Base-by-base conservation (phyloP, 2,797 vertebrate genomes). In the Lepilemur septentrionalis region DNA sequence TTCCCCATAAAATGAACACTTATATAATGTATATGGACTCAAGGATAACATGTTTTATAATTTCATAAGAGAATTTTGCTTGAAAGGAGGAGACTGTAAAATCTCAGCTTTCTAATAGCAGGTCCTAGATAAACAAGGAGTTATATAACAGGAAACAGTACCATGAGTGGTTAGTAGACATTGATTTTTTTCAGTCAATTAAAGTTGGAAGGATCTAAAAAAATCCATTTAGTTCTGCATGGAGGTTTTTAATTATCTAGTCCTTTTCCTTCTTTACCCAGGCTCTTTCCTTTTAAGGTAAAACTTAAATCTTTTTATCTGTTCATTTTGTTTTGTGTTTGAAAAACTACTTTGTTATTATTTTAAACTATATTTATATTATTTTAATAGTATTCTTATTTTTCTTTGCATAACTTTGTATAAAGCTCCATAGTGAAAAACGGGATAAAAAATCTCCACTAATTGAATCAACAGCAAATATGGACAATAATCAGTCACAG, bases 361-460 rank as follows among this genome's bases (percentile, higher is more conserved):
- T 57, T 81, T 94, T 57, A 30, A 93, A 81, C 50, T 72, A 5
- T 57, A n/a, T 85, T 78, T 86, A 73, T 93, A 1, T 46, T 87
- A 96, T 85, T 96, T 97, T 97, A 98, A 97, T 91, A 95, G 0
- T 55, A 67, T 94, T 46, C 35, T 97, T 98, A 81, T 96, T 0
- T 98, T 78, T 92, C 23, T 97, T 97, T 93, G 8, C 35, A n/a
- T 82, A 59, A 97, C 48, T 94, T 96, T 67, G 4, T 67, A 96
- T 98, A 94, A 99, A 99, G 99, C 99, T 99, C 92, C 98, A 99
- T 97, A 99, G 98, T 96, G 99, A 99, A 98, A 99, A 99, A 98
- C 99, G 99, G 89, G 99, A 99, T 50, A 99, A 99, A 98, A 99
- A 99, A 97, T 99, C 99, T 98, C 99, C 99, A 81, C 95, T 99